phyloP scores from a whole-genome alignment of 1,140 invertebrate genomes.

The Odontomachus brunneus region DNA sequence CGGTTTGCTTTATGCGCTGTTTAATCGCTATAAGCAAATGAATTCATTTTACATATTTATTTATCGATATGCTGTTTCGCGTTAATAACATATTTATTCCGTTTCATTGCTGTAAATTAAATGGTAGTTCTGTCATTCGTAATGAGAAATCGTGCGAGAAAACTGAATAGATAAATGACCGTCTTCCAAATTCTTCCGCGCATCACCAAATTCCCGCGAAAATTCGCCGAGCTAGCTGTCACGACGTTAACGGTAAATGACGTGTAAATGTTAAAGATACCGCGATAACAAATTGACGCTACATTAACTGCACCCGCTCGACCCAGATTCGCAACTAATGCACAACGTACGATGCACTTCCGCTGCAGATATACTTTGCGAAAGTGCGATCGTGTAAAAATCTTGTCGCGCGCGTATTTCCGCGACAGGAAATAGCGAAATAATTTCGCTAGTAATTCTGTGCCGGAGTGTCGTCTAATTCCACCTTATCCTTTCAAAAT shows the following conservation, averaged over 20 bases:
- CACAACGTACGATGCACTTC: conserved; percentile 5
- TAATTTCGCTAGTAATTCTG: too few species aligned
- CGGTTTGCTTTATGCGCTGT: too few species aligned
- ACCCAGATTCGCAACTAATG: conserved; percentile 7
- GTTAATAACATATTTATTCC: too few species aligned
- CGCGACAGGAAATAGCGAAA: too few species aligned
- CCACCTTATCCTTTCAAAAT: too few species aligned
- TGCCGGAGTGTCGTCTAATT: too few species aligned
- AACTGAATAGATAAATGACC: conserved; percentile 21
- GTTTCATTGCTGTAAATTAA: too few species aligned
- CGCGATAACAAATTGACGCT: conserved; percentile 51
- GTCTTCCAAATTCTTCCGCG: conserved; percentile 20
- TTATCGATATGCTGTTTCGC: too few species aligned
- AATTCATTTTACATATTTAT: too few species aligned
- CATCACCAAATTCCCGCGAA: conserved; percentile 32
- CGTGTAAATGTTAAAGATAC: conserved; percentile 39
- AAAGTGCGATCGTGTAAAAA: conserved; percentile 10
- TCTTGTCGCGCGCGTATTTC: background rate
- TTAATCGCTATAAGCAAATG: too few species aligned
- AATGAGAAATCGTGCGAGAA: background rate
- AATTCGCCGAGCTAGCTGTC: conserved; percentile 21
- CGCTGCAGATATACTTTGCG: background rate
- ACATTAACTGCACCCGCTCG: conserved; percentile 35
- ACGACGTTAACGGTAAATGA: conserved; percentile 34
- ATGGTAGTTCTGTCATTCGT: background rate